These are phyloP conservation scores for Penaeus vannamei DNA, from an alignment of 1,140 invertebrate species.

Conservation along the genomic window DNA sequence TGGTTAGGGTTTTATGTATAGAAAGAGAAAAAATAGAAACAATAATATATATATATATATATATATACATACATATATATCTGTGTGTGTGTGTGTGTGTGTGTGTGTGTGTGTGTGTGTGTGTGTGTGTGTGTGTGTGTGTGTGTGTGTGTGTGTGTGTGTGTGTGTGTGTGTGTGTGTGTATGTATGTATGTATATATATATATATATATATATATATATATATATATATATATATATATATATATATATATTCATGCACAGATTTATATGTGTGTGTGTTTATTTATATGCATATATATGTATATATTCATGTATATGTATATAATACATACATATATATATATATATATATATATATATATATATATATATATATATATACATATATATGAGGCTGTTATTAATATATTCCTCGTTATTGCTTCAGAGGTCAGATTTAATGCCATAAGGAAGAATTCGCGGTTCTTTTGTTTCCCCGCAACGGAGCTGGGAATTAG, in stretches of 20 bases:
- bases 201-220: background rate
- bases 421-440: no score
- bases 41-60: no score
- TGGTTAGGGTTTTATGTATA: no score
- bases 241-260: constrained; percentile 12
- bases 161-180: background rate
- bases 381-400: constrained; percentile 14
- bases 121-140: background rate
- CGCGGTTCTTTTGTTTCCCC: no score
- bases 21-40: no score
- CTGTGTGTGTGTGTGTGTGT: background rate
- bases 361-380: constrained; percentile 25
- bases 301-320: background rate
- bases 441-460: no score
- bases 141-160: background rate
- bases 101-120: background rate
- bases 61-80: constrained; percentile 10
- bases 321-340: background rate
- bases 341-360: background rate
- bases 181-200: background rate
- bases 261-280: background rate
- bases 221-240: background rate
- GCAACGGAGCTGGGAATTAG: no score
- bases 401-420: no score
- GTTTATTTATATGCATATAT: background rate